Base-by-base conservation (phyloP, 2,888 invertebrate species). In the Colletes collaris region DNA sequence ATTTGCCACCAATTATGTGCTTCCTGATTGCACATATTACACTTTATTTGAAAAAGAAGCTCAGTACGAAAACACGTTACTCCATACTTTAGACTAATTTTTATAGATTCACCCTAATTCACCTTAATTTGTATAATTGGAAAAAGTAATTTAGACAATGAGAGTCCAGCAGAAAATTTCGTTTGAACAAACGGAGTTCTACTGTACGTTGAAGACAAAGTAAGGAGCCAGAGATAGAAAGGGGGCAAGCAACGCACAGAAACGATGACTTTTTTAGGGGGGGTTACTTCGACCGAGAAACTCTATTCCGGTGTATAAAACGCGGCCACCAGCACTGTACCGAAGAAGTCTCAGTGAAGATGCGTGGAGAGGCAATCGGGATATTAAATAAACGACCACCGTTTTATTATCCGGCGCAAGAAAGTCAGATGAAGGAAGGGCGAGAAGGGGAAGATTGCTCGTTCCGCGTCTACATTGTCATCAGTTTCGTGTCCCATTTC, bases 401-500 rank as follows among this genome's bases (percentile, higher is more conserved):
- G 60, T 76, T 73, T 72, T 67, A 63, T 76, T 73, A 53, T 73
- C 40, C 44, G 56, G n/a, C 8, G 62, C 44, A 67, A 67, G 73
- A 50, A 71, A 53, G 49, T 65, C 10, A n/a, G 35, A 58, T 19
- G 37, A 56, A 11, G 46, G 10, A 7, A 16, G 5, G 8, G 13
- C 3, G n/a, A 37, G 3, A n/a, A 16, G 13, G 11, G 60, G 65
- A 62, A 56, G 71, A 76, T 76, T 73, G 76, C 66, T 73, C 66
- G 72, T 72, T 62, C 65, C 37, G 65, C 19, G 59, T 66, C 56
- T 64, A 76, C 66, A 55, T 76, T 71, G 76, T 76, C 65, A 65
- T 73, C 62, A 62, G 76, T 59, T 65, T 74, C 44, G 75, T 65
- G 68, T 60, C 52, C 55, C 60, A 50, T 78, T 78, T 65, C 68